Evolutionary conservation across 2,113 vertebrate species (phyloP).

Genomic region (Pachypanchax playfairii): DNA sequence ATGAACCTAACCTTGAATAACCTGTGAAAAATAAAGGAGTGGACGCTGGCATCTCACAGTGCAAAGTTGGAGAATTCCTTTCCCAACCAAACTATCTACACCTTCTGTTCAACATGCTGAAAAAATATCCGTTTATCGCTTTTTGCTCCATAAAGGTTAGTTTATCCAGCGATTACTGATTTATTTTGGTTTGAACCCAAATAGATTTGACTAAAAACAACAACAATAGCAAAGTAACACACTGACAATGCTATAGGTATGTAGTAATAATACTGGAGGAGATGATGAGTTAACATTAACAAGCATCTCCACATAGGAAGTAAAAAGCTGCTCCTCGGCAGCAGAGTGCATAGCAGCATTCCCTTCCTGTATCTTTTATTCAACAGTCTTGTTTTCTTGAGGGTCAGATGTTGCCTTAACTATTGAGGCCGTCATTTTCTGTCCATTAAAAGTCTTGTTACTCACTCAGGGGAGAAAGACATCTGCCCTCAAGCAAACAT

Average conservation of each 20-base stretch:
- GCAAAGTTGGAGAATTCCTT: too few species aligned
- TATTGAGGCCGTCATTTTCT: slow-evolving; percentile 31
- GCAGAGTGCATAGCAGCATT: not conserved
- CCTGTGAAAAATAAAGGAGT: too few species aligned
- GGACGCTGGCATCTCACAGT: too few species aligned
- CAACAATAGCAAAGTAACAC: too few species aligned
- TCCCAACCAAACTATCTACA: too few species aligned
- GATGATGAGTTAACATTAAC: not conserved
- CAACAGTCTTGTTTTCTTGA: slow-evolving; percentile 6
- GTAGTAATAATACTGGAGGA: not conserved
- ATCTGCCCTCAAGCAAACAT: slow-evolving; percentile 46
- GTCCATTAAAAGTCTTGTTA: slow-evolving; percentile 58
- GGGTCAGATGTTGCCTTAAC: slow-evolving; percentile 49
- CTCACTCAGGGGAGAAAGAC: slow-evolving; percentile 39
- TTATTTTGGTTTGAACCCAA: too few species aligned
- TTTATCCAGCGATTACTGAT: too few species aligned
- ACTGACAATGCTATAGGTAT: not conserved
- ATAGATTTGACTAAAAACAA: too few species aligned
- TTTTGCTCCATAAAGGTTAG: too few species aligned
- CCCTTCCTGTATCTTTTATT: slow-evolving; percentile 24
- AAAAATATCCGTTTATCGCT: too few species aligned
- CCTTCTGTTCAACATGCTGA: too few species aligned
- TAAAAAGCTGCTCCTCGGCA: not conserved
- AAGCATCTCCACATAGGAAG: not conserved
- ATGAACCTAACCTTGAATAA: too few species aligned